Evolutionary conservation across 92 coral and sea anemone genomes (phyloP), one percentile per base, ranked within the genome.

Genomic region (Heliopora coerulea): DNA sequence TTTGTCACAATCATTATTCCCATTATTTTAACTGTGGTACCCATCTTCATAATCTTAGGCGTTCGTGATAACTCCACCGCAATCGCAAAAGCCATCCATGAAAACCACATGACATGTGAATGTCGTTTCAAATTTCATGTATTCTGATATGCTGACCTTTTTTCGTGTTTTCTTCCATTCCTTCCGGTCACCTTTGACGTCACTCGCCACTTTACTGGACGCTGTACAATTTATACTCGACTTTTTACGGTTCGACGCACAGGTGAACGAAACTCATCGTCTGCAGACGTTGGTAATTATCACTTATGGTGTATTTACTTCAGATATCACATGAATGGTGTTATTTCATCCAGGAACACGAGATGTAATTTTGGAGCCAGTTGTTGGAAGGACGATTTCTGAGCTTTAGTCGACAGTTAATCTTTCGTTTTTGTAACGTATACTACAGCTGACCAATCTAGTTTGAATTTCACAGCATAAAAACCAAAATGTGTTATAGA

Each of bases 241-340:
- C 40, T 44, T 46, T 6, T 2, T 15, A 46, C n/a, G 7, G n/a
- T 15, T 46, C 54, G 74, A 48, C 59, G 28, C 37, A 67, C 74
- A 70, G 77, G 62, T 70, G 77, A 70, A 17, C 77, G 77, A 1
- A 31, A 15, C 21, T n/a, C 48, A 21, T 70, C 77, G 27, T 34
- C 62, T 28, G 77, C 62, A 26, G 77, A 52, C 58, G 77, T 52
- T 70, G 63, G 63, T 70, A 52, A 70, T 52, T 54, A 70, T 54
- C 9, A 26, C 24, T 59, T 67, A 44, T 67, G 54, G 20, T 4
- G 37, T 65, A 23, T 40, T 23, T 37, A 37, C 12, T 4, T 37
- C 6, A 37, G 12, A 12, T 37, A 37, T 37, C 12, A 37, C 42
- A 37, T n/a, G n/a, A n/a, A n/a, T n/a, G n/a, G n/a, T n/a, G n/a